Percentiles rank a stretch among this genome's conserved stretches.
phyloP scores from a whole-genome alignment of 2,113 vertebrate genomes.

The Seriola dumerili region DNA sequence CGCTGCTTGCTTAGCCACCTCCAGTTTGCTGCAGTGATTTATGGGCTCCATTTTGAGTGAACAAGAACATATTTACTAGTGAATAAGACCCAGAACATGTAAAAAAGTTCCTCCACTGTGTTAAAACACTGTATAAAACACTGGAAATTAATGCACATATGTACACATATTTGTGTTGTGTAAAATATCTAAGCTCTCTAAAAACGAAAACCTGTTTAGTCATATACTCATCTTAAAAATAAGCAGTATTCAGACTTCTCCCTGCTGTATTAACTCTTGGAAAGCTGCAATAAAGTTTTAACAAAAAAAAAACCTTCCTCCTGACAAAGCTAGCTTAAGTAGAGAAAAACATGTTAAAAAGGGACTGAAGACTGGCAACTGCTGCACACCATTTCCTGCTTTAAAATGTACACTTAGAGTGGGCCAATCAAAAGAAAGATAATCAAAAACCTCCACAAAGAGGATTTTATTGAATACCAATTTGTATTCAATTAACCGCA shows the following conservation, averaged over 20 bases:
- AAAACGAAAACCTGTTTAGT: background rate
- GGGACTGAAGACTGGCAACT: background rate
- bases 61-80: constrained; percentile 56
- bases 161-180: background rate
- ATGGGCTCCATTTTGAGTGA: constrained; percentile 74
- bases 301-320: background rate
- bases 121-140: background rate
- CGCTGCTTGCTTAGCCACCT: constrained; percentile 67
- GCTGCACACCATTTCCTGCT: constrained; percentile 16
- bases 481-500: constrained; percentile 45
- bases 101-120: constrained; percentile 13
- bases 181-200: background rate
- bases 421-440: constrained; percentile 38
- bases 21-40: constrained; percentile 77
- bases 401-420: constrained; percentile 5
- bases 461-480: constrained; percentile 44
- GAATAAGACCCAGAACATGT: constrained; percentile 22
- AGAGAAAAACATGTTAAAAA: background rate
- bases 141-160: background rate
- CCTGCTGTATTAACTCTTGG: background rate
- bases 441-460: constrained; percentile 39
- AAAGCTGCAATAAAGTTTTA: background rate
- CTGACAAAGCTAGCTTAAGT: background rate
- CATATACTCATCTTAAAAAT: background rate
- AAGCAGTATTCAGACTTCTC: background rate